A percentile compares a stretch with the other conserved stretches of the same genome.
These are phyloP conservation scores for Cosmia trapezina DNA, from an alignment of 2,888 invertebrate species.

Conservation along the genomic window DNA sequence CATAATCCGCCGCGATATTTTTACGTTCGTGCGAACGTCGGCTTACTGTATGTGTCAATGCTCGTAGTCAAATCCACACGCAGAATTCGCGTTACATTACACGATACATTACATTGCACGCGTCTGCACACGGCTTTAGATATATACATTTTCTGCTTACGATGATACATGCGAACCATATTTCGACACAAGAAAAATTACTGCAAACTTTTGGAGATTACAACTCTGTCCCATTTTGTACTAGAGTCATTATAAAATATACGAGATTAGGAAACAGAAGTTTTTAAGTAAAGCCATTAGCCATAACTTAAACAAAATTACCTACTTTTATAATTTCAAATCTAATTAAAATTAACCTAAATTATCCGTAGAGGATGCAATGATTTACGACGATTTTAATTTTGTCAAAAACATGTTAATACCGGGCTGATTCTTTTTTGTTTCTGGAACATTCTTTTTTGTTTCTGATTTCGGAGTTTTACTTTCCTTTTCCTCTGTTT, in stretches of 20 bases:
- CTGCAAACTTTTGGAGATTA: conserved; percentile 1
- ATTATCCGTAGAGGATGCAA: conserved; percentile 22
- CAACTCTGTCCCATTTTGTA: conserved; percentile 14
- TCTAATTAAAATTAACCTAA: conserved; percentile 38
- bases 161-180: neutral
- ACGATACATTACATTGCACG: neutral
- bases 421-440: conserved; percentile 84
- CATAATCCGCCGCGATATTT: no score
- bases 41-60: no score
- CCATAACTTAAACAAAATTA: conserved; percentile 45
- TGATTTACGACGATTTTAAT: conserved; percentile 69
- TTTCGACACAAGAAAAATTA: neutral
- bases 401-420: conserved; percentile 86
- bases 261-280: conserved; percentile 51
- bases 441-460: conserved; percentile 78
- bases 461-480: conserved; percentile 77
- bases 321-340: conserved; percentile 38
- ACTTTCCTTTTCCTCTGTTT: conserved; percentile 78
- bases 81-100: neutral
- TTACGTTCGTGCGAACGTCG: no score
- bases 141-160: conserved; percentile 2
- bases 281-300: conserved; percentile 50
- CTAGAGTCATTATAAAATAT: conserved; percentile 29
- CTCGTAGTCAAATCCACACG: neutral
- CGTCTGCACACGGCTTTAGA: neutral